phyloP scores from a whole-genome alignment of 2,888 invertebrate genomes.

The Noctua janthina region DNA sequence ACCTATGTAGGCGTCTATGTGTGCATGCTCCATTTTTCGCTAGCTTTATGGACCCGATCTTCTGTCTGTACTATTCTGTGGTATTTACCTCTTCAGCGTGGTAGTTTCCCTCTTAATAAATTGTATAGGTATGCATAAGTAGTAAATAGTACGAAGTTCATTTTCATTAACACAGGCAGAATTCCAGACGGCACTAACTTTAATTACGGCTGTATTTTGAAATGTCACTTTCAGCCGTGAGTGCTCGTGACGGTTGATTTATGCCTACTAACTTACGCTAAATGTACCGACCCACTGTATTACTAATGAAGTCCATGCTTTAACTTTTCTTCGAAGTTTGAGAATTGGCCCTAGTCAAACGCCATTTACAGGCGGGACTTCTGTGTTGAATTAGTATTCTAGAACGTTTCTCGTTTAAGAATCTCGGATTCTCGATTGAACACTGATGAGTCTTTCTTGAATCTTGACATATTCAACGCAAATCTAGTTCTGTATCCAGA shows the following conservation, averaged over 20 bases:
- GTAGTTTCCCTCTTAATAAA: slow-evolving; percentile 39
- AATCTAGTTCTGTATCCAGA: not conserved
- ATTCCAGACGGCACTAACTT: slow-evolving; percentile 13
- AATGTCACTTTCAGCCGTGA: slow-evolving; percentile 1
- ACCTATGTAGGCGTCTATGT: not conserved
- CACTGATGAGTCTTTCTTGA: not conserved
- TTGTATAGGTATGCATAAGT: slow-evolving; percentile 4
- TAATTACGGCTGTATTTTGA: slow-evolving; percentile 13
- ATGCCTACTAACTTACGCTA: not conserved
- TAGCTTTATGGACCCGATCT: not conserved
- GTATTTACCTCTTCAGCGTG: slow-evolving; percentile 28
- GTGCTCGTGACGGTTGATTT: not conserved
- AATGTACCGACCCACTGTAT: not conserved
- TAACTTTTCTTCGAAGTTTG: not conserved
- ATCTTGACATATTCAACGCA: not conserved
- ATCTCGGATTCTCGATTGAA: not conserved
- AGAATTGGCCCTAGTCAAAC: not conserved
- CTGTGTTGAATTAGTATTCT: slow-evolving; percentile 4
- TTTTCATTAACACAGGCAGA: slow-evolving; percentile 17
- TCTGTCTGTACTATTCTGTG: slow-evolving; percentile 9
- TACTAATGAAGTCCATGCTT: not conserved
- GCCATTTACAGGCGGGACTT: not conserved
- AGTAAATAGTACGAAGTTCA: slow-evolving; percentile 32
- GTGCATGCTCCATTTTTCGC: not conserved
- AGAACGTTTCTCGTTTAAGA: not conserved